Conservation (phyloP, 2,888 invertebrate species). For the Drosophila rubida region DNA sequence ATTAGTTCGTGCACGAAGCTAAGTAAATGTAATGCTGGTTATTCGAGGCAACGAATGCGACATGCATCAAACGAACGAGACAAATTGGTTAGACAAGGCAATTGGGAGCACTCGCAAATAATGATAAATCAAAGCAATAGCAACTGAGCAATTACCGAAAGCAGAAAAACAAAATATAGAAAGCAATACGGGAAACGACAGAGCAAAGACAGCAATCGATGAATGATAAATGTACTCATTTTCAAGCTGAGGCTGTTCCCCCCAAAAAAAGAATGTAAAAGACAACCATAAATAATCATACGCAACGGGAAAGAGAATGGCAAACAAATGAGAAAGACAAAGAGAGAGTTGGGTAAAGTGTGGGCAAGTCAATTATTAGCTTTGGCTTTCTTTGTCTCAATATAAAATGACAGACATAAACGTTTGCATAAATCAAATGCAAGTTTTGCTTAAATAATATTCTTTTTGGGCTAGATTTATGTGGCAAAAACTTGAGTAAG, state of each 20-base stretch:
- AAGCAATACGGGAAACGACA: neutral
- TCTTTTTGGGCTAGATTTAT: conserved; percentile 19
- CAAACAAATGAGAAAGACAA: neutral
- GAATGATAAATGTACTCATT: conserved; percentile 54
- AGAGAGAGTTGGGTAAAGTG: conserved; percentile 4
- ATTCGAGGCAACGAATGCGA: conserved; percentile 34
- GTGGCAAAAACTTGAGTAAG: neutral
- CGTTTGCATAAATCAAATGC: conserved; percentile 36
- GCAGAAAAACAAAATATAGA: conserved; percentile 8
- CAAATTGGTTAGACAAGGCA: conserved; percentile 57
- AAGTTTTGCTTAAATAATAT: conserved; percentile 1
- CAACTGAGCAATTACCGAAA: conserved; percentile 34
- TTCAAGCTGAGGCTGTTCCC: conserved; percentile 3
- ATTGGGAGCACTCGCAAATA: conserved; percentile 28
- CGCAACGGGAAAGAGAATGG: conserved; percentile 6
- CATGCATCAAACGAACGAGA: conserved; percentile 54
- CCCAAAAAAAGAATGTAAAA: conserved; percentile 21
- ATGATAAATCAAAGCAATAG: conserved; percentile 42
- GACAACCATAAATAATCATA: conserved; percentile 48
- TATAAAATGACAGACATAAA: conserved; percentile 44
- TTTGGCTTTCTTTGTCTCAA: conserved; percentile 19
- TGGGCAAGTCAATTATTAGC: conserved; percentile 52
- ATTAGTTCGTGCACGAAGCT: conserved; percentile 34
- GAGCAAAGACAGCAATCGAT: conserved; percentile 19
- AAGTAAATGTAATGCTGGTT: conserved; percentile 43